Conservation (phyloP, 30 jellyfish, hydroid and myxozoan species). For the Turritopsis rubra region DNA sequence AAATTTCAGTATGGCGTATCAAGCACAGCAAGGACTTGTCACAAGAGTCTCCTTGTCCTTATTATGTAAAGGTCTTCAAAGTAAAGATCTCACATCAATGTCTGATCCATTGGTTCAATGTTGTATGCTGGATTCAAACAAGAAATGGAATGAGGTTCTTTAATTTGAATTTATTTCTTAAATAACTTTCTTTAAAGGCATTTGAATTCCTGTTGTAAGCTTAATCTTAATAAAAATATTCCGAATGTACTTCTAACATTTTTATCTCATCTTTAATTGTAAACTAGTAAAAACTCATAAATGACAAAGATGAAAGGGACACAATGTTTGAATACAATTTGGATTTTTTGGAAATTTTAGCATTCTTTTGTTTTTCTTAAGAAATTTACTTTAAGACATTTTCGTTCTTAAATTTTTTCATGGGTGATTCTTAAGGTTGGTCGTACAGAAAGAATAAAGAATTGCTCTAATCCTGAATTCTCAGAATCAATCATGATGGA, state of each 20-base stretch:
- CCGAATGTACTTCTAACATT: too few relatives aligned
- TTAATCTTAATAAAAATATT: too few relatives aligned
- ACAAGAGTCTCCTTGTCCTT: conserved; percentile 25
- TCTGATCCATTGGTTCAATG: conserved; percentile 84
- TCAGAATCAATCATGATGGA: conserved; percentile 54
- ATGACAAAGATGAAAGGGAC: too few relatives aligned
- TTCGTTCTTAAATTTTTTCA: too few relatives aligned
- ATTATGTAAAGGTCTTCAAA: conserved; percentile 54
- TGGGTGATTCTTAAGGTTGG: conserved; percentile 75
- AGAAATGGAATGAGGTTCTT: conserved; percentile 66
- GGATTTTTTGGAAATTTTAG: too few relatives aligned
- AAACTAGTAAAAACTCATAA: too few relatives aligned
- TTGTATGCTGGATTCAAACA: conserved; percentile 33
- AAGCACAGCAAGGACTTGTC: not conserved
- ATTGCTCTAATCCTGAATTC: conserved; percentile 65
- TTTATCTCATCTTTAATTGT: too few relatives aligned
- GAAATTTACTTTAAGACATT: too few relatives aligned
- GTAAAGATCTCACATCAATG: conserved; percentile 57
- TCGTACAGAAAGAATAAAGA: conserved; percentile 73
- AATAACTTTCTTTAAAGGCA: too few relatives aligned
- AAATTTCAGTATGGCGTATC: not conserved
- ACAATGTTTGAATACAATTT: too few relatives aligned
- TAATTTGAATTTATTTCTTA: not conserved
- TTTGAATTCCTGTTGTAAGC: too few relatives aligned
- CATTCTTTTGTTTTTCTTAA: too few relatives aligned